Conservation (phyloP, 2,888 invertebrate genomes). For the Anarsia innoxiella region DNA sequence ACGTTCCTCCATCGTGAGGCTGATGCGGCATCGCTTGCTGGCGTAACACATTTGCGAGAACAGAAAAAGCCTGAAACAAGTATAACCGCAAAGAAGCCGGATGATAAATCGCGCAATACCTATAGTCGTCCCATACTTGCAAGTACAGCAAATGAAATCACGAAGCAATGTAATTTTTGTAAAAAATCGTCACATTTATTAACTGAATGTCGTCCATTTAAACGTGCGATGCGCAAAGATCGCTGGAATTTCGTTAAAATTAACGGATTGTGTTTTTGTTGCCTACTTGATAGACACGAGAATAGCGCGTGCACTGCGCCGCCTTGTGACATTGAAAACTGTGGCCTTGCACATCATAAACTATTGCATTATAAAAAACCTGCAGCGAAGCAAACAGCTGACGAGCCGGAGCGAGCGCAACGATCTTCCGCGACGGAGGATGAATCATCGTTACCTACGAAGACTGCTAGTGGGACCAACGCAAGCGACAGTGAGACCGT, state of each 20-base stretch:
- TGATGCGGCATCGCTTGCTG: background rate
- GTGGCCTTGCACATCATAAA: background rate
- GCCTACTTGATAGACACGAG: background rate
- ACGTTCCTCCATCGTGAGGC: background rate
- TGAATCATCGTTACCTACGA: background rate
- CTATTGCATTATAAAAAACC: background rate
- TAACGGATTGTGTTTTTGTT: background rate
- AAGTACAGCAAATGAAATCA: background rate
- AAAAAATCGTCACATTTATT: too few species aligned
- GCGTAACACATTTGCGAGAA: background rate
- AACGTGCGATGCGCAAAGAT: background rate
- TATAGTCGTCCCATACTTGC: too few species aligned
- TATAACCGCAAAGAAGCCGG: too few species aligned
- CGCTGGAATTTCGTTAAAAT: background rate
- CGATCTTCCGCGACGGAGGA: background rate
- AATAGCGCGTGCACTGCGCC: background rate
- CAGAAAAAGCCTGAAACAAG: background rate
- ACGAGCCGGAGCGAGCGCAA: background rate
- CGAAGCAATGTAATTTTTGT: background rate
- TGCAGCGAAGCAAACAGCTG: background rate
- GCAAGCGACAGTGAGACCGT: background rate
- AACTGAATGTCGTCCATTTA: background rate
- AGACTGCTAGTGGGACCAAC: background rate
- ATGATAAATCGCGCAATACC: background rate
- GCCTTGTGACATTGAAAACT: background rate